Percentiles rank a stretch among this genome's conserved stretches.
Conservation (phyloP, 2,113 vertebrate genomes). For the Peromyscus californicus region DNA sequence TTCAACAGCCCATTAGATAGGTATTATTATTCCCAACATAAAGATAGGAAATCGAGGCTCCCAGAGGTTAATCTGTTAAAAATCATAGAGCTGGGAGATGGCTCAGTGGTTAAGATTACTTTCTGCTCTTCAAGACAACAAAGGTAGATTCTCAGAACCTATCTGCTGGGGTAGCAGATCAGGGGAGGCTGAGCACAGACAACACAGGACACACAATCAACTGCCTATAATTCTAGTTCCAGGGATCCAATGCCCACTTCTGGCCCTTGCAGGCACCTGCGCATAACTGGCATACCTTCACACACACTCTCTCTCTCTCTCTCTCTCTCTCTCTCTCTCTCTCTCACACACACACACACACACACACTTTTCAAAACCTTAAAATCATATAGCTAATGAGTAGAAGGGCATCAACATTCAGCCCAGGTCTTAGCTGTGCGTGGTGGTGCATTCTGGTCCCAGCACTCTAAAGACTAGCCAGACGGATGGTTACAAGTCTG, state of each 20-base stretch:
- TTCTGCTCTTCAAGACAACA: neutral
- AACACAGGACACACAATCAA: neutral
- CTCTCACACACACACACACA: neutral
- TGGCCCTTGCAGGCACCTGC: neutral
- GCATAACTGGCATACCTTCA: neutral
- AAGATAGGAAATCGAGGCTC: constrained; percentile 17
- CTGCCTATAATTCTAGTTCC: neutral
- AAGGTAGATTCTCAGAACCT: neutral
- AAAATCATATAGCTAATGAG: constrained; percentile 56
- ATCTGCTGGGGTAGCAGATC: neutral
- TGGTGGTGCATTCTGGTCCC: neutral
- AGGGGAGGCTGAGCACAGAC: neutral
- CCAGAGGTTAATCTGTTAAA: constrained; percentile 23
- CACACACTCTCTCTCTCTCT: no score
- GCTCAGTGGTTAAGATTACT: neutral
- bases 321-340: no score
- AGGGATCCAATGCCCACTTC: neutral
- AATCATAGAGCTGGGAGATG: neutral
- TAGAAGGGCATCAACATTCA: constrained; percentile 51
- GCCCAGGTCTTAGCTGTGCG: neutral
- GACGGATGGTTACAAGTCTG: neutral
- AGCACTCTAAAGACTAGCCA: neutral
- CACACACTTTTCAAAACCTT: neutral
- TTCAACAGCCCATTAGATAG: neutral
- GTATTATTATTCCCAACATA: constrained; percentile 38